Evolutionary conservation across 2,797 vertebrate genomes (phyloP), one percentile per base, ranked within the genome.

Genomic region (Kryptolebias ocellatus): DNA sequence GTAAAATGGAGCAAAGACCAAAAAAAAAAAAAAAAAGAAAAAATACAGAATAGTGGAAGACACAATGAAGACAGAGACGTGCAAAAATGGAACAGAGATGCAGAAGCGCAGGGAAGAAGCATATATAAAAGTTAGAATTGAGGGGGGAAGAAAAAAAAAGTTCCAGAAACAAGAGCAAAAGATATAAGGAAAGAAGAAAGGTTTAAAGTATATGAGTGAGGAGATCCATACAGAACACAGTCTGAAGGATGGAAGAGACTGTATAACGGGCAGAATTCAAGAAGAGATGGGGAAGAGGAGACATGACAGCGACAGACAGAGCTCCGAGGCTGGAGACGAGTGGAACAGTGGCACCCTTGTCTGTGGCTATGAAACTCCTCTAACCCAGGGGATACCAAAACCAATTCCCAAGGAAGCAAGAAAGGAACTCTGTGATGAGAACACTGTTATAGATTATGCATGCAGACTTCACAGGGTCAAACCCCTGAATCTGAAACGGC

Each of bases 371-470:
- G 64, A 73, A 74, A 65, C 56, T 56, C 46, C 5, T 76, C 54
- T 78, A 70, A 70, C 80, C 80, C 78, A 29, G 57, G 68, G 76
- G 85, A 84, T 60, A 76, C 78, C 60, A 75, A 80, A 80, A 70
- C 80, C 74, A 78, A 81, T 77, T 85, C 76, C 79, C 83, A 68
- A 63, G 73, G 67, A 84, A 83, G 78, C 72, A 46, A 54, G 14
- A 73, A 62, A 79, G 76, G 63, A 76, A 47, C 72, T 81, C 77
- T 53, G 73, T 60, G 77, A 81, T 79, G 78, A 81, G 78, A 75
- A 73, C 79, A 71, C 16, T 52, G 76, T 84, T 80, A 78, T 86
- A 83, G 90, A 91, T 88, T 90, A 90, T 90, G 85, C 81, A 90
- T 87, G 74, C 57, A 72, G 76, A 71, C 74, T 75, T 80, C 72